Evolutionary conservation across 1,140 invertebrate species (phyloP).

Genomic region (Trialeurodes vaporariorum): DNA sequence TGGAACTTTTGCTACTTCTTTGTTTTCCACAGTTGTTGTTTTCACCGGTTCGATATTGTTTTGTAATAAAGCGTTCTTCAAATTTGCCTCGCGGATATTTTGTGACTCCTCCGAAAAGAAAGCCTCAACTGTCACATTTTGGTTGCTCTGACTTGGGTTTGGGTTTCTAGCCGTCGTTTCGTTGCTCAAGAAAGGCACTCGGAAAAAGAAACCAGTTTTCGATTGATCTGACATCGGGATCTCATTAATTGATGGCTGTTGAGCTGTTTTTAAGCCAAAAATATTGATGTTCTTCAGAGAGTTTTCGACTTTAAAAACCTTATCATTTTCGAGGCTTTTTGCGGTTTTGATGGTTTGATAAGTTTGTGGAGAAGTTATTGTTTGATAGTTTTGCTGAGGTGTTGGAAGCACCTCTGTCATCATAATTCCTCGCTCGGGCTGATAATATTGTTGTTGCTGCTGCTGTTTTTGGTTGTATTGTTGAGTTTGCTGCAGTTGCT

Average conservation of each 20-base stretch:
- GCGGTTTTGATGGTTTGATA: not conserved
- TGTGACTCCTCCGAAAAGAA: not conserved
- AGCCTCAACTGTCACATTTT: not conserved
- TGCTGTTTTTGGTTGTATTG: not conserved
- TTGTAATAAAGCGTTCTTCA: not conserved
- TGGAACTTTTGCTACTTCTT: not conserved
- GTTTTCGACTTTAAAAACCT: not conserved
- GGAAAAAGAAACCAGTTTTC: not conserved
- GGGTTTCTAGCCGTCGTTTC: not conserved
- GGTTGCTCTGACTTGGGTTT: not conserved
- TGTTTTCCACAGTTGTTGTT: no score
- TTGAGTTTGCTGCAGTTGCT: not conserved
- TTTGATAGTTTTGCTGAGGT: not conserved
- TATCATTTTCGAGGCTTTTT: not conserved
- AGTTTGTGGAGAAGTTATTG: no score
- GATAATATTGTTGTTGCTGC: no score
- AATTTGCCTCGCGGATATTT: not conserved
- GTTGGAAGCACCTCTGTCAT: not conserved
- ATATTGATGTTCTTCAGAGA: not conserved
- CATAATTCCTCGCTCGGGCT: not conserved
- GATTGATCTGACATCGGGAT: not conserved
- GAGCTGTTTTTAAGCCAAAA: not conserved
- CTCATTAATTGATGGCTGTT: not conserved
- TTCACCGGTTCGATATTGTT: no score
- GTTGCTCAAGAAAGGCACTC: not conserved